These are phyloP conservation scores for Cyclargus thomasi DNA, from an alignment of 1,140 invertebrate genomes.

Conservation along the genomic window DNA sequence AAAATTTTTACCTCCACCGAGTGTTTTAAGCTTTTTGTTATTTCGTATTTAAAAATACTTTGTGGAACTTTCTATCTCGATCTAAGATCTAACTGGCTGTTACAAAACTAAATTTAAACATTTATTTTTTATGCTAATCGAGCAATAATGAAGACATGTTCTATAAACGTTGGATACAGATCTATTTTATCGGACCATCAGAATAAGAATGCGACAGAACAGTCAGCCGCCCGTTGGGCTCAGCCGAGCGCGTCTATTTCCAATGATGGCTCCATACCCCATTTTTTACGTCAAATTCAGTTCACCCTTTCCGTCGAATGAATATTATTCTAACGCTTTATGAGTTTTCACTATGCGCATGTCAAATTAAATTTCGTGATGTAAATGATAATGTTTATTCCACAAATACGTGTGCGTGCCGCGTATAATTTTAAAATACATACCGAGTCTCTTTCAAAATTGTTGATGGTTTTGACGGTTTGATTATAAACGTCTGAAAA, in stretches of 20 bases:
- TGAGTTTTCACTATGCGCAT: constrained; percentile 44
- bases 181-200: constrained; percentile 61
- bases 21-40: too few relatives aligned
- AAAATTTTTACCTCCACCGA: too few relatives aligned
- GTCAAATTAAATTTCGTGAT: constrained; percentile 61
- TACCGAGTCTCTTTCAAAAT: not conserved
- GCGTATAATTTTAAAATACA: constrained; percentile 12
- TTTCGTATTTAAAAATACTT: not conserved
- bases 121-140: constrained; percentile 1
- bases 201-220: constrained; percentile 56
- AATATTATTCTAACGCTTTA: constrained; percentile 63
- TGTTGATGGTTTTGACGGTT: not conserved
- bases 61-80: not conserved
- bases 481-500: not conserved
- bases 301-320: constrained; percentile 65
- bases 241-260: constrained; percentile 59
- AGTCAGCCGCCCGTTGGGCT: constrained; percentile 43
- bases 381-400: constrained; percentile 21
- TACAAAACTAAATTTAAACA: not conserved
- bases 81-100: not conserved
- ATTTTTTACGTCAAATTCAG: constrained; percentile 67
- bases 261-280: constrained; percentile 55
- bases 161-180: constrained; percentile 11
- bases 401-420: constrained; percentile 7
- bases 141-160: constrained; percentile 4